Base-by-base conservation (phyloP, 2,113 vertebrate species). In the Orientallactaga bullata region DNA sequence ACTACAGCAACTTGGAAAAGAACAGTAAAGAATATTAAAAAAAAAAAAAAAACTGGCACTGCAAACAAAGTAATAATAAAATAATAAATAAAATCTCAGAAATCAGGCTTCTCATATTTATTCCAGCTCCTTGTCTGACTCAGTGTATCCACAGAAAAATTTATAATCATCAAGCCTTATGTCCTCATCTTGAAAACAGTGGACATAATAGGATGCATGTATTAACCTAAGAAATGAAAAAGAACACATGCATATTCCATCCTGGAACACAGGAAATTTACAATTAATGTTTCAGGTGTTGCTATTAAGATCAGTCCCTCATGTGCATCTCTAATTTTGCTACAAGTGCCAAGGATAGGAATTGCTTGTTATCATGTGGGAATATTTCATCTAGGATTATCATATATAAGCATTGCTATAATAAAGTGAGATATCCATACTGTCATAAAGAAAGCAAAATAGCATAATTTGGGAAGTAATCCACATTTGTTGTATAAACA, bases 401-500 rank as follows among this genome's bases (percentile, higher is more conserved):
- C 39, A 84, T 87, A 21, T 73, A 32, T 91, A 93, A 42, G 20
- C 20, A 55, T 39, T 90, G 32, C 18, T 84, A 26, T 30, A 61
- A 65, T 39, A 89, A 91, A 95, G 92, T 89, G 6, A 88, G n/a
- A 60, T 79, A 81, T 37, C 35, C 66, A 89, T 80, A 87, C 94
- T 90, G 95, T 94, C 95, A 96, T 94, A 93, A 63, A 95, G 65
- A 92, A 94, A 95, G 68, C 42, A 97, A 61, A 73, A 86, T 55
- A 97, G 32, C 55, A 96, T 93, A 96, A 97, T 97, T 98, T 97
- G 97, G 95, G 63, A 28, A 94, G 95, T 89, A 97, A 92, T 95
- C 94, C 9, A 73, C 92, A 98, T 96, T 97, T 97, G 82, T 61
- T 88, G 55, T 95, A 94, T 93, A 98, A 97, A 96, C 96, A 97